Evolutionary conservation across 2,113 vertebrate genomes (phyloP).

Genomic region (Charina bottae): DNA sequence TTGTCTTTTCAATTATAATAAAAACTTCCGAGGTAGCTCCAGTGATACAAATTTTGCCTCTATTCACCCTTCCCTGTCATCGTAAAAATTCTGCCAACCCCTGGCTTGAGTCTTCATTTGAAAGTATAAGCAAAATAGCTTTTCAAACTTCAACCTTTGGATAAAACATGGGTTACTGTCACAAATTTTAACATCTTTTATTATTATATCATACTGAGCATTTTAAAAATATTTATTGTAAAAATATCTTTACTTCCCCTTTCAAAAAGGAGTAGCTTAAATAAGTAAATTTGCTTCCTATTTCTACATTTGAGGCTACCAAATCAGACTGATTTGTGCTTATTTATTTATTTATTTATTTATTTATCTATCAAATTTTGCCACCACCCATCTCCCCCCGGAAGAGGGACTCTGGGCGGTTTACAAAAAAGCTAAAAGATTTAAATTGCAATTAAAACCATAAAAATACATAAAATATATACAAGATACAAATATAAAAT

Average conservation of each 20-base stretch:
- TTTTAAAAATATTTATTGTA: background rate
- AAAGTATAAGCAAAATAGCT: background rate
- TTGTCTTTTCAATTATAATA: background rate
- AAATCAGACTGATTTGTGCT: background rate
- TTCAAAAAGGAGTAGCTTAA: background rate
- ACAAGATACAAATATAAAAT: too few relatives aligned
- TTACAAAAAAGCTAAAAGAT: too few relatives aligned
- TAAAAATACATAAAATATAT: too few relatives aligned
- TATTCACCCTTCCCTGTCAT: background rate
- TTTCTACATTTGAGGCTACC: background rate
- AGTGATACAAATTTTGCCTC: background rate
- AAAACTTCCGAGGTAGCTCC: background rate
- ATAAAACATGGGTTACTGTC: background rate
- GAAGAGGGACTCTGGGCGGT: too few relatives aligned
- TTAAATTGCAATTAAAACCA: too few relatives aligned
- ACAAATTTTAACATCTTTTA: background rate
- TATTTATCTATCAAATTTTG: too few relatives aligned
- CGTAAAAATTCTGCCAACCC: background rate
- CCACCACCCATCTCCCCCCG: too few relatives aligned
- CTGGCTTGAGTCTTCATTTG: background rate
- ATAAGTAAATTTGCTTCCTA: background rate
- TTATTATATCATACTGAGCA: background rate
- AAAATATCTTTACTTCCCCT: background rate
- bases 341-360: too few relatives aligned
- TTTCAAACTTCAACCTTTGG: background rate